Conservation (phyloP, 2,797 vertebrate genomes). For the Neopelma chrysocephalum region DNA sequence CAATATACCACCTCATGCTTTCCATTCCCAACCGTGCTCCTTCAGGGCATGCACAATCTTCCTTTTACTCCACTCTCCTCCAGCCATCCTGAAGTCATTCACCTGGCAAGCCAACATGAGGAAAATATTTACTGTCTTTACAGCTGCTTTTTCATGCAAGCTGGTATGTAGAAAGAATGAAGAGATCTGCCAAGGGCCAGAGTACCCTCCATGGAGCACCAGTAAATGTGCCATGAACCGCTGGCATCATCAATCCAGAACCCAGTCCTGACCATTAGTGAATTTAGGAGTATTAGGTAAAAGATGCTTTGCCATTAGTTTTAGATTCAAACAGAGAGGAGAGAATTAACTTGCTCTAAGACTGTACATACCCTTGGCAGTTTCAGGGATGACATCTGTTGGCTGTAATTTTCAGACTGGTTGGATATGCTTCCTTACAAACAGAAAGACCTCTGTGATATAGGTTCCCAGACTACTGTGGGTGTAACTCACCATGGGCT, state of each 20-base stretch:
- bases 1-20: background rate
- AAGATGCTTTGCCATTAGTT: background rate
- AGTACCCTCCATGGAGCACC: rapidly evolving
- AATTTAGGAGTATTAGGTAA: background rate
- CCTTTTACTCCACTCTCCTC: background rate
- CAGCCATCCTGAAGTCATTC: background rate
- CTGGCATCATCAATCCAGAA: background rate
- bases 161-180: background rate
- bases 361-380: background rate
- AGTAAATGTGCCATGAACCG: background rate
- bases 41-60: background rate
- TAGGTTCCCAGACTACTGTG: background rate
- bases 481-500: background rate
- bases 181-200: background rate
- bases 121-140: conserved; percentile 18
- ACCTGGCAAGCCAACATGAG: background rate
- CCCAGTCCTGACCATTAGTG: background rate
- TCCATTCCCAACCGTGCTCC: background rate
- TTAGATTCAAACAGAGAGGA: background rate
- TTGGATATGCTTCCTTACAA: background rate
- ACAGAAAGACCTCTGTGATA: background rate
- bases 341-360: background rate
- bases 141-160: background rate
- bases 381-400: background rate
- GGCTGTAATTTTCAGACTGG: background rate